A percentile compares a stretch with the other conserved stretches of the same genome.
Conservation (phyloP, 2,888 invertebrate species). For the Neoascia interrupta region DNA sequence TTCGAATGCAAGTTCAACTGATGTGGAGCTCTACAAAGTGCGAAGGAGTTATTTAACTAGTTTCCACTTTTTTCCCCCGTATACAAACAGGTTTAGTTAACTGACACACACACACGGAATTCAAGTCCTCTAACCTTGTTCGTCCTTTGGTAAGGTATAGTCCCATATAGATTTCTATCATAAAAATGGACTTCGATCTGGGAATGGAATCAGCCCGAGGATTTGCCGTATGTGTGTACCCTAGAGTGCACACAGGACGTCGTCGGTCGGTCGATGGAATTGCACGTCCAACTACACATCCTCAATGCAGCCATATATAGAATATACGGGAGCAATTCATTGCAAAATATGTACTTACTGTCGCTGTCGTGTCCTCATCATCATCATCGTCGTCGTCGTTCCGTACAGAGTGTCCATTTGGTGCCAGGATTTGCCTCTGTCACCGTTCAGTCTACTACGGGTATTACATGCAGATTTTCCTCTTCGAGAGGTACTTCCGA, state of each 20-base stretch:
- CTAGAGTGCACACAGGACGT: too few relatives aligned
- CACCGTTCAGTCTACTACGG: slow-evolving; percentile 9
- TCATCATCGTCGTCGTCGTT: slow-evolving; percentile 19
- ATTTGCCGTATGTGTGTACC: too few relatives aligned
- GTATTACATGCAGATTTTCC: slow-evolving; percentile 40
- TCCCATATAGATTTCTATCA: slow-evolving; percentile 9
- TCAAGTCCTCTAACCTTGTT: neutral
- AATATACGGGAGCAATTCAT: neutral
- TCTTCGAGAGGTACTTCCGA: neutral
- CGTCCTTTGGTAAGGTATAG: neutral
- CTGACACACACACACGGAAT: neutral
- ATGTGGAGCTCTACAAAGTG: slow-evolving; percentile 33
- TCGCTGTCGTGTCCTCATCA: slow-evolving; percentile 11
- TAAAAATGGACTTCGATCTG: slow-evolving; percentile 24
- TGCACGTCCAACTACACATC: slow-evolving; percentile 17
- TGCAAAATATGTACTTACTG: neutral
- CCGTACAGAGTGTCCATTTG: neutral
- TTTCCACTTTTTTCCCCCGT: neutral
- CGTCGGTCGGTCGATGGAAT: slow-evolving; percentile 31
- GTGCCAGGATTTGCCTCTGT: slow-evolving; percentile 21
- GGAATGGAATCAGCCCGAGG: slow-evolving; percentile 16
- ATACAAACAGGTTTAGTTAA: neutral
- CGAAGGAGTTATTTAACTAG: slow-evolving; percentile 14
- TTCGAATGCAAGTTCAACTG: slow-evolving; percentile 1
- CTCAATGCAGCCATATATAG: neutral